Percentiles rank a stretch among this genome's conserved stretches.
Evolutionary conservation across 2,113 vertebrate species (phyloP).

Genomic region (Sturnira hondurensis): DNA sequence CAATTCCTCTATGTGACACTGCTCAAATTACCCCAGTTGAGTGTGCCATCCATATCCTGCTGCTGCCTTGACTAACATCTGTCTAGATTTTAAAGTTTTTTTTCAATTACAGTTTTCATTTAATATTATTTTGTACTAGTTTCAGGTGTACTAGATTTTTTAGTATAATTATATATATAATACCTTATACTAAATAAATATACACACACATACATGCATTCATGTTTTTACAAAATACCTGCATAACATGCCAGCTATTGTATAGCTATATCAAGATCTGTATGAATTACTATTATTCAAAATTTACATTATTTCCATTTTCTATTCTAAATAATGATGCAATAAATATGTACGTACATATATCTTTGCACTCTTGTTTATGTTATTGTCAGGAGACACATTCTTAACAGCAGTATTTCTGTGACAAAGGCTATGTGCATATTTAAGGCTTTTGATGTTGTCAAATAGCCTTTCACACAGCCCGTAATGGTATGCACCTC

Average conservation of each 20-base stretch:
- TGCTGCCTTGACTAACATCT: neutral
- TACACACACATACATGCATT: neutral
- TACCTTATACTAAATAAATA: neutral
- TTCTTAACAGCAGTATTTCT: neutral
- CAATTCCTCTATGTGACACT: neutral
- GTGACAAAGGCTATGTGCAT: neutral
- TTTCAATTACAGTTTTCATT: neutral
- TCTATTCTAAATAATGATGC: neutral
- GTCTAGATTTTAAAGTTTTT: neutral
- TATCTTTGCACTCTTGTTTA: neutral
- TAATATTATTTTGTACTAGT: neutral
- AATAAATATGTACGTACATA: neutral
- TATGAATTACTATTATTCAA: slow-evolving; percentile 31
- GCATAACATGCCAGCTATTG: neutral
- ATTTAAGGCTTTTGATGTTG: slow-evolving; percentile 13
- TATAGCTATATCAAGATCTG: neutral
- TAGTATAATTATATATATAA: neutral
- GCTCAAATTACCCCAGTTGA: neutral
- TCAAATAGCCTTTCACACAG: neutral
- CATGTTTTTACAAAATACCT: neutral
- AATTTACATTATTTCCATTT: neutral
- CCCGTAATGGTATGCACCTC: neutral
- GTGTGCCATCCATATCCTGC: neutral
- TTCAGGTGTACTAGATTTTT: neutral
- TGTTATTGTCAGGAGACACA: neutral